Percentiles rank a stretch among this genome's conserved stretches.
Evolutionary conservation across 2,113 vertebrate species (phyloP).

Genomic region (Bucco capensis): DNA sequence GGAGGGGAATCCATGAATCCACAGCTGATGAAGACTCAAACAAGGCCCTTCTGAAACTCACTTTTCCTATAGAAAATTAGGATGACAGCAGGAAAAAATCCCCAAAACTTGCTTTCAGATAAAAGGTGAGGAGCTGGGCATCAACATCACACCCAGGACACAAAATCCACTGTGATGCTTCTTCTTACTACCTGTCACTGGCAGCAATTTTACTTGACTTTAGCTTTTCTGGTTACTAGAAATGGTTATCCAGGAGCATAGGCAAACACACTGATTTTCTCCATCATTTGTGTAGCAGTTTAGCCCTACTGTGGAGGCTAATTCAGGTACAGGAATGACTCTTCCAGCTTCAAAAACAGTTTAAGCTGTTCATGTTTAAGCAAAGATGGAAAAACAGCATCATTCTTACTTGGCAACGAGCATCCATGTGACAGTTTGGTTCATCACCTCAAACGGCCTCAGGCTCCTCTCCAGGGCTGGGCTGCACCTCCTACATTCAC

Average conservation of each 20-base stretch:
- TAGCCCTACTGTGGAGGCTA: background rate
- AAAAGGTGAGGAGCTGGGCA: background rate
- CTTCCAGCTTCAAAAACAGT: background rate
- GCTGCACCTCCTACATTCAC: background rate
- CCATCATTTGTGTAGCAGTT: fast-evolving
- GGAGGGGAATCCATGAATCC: background rate
- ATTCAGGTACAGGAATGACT: background rate
- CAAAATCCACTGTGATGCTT: background rate
- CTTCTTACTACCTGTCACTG: background rate
- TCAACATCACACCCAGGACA: background rate
- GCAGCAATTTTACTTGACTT: background rate
- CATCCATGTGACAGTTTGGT: background rate
- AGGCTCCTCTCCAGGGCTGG: background rate
- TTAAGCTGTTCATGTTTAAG: background rate
- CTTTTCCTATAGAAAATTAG: background rate
- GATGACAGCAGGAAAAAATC: background rate
- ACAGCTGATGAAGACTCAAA: background rate
- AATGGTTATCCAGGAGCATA: background rate
- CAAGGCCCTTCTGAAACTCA: background rate
- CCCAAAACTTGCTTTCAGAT: background rate
- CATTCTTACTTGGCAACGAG: background rate
- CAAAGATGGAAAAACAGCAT: constrained; percentile 29
- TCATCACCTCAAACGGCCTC: background rate
- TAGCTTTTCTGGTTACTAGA: background rate
- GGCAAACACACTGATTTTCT: fast-evolving